Conservation (phyloP, 1,140 invertebrate genomes). For the Cotesia glomerata region DNA sequence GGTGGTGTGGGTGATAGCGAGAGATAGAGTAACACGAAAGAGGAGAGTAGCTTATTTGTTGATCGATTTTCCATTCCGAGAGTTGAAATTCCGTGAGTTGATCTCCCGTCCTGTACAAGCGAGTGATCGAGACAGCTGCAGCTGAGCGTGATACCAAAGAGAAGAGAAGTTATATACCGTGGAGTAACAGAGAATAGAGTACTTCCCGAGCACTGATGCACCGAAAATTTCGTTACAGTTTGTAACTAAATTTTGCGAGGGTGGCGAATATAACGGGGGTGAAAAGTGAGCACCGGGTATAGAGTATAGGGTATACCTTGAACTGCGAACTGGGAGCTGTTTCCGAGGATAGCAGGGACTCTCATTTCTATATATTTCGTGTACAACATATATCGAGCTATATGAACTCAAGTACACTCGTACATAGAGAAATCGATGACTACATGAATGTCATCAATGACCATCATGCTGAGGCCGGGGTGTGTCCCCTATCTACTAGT, state of each 20-base stretch:
- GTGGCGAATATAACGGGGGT: not conserved
- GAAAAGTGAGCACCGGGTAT: constrained; percentile 38
- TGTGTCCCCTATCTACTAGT: not conserved
- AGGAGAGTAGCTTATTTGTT: not conserved
- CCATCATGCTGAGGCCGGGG: not conserved
- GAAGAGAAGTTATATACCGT: too few relatives aligned
- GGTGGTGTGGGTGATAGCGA: not conserved
- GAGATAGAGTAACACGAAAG: not conserved
- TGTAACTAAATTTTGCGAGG: constrained; percentile 55
- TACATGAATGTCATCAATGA: not conserved
- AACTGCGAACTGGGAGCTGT: constrained; percentile 31
- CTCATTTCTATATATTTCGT: constrained; percentile 44
- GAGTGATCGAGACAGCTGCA: too few relatives aligned
- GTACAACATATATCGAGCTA: constrained; percentile 15
- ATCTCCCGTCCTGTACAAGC: too few relatives aligned
- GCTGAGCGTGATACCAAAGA: constrained; percentile 13
- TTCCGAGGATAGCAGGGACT: not conserved
- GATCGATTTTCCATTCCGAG: constrained; percentile 25
- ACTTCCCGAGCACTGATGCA: constrained; percentile 54
- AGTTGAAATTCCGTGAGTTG: constrained; percentile 30
- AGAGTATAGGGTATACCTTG: too few relatives aligned
- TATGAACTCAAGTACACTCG: constrained; percentile 32
- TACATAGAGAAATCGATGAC: constrained; percentile 23
- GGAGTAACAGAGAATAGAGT: not conserved
- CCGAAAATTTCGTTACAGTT: constrained; percentile 60